Percentiles rank a stretch among this genome's conserved stretches.
Conservation (phyloP, 1,140 invertebrate species). For the Pygmarrhopalites habei region DNA sequence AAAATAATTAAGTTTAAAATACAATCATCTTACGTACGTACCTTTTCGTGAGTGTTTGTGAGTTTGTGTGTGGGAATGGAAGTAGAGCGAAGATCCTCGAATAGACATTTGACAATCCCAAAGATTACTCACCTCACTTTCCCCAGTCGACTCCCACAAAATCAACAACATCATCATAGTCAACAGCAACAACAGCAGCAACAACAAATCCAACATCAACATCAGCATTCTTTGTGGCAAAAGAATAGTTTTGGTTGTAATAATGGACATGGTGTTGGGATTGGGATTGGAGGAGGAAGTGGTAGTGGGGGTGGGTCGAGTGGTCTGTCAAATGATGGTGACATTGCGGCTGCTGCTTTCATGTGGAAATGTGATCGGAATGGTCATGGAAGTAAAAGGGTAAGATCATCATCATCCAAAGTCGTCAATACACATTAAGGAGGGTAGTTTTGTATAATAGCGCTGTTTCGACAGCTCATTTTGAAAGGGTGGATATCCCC, state of each 20-base stretch:
- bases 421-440: not conserved
- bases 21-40: too few relatives aligned
- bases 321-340: not conserved
- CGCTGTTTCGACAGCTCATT: too few relatives aligned
- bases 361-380: slow-evolving; percentile 33
- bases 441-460: too few relatives aligned
- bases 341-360: slow-evolving; percentile 26
- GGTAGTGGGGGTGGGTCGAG: not conserved
- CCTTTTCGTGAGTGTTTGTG: too few relatives aligned
- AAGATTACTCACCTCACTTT: slow-evolving; percentile 1
- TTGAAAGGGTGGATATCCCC: too few relatives aligned
- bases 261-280: not conserved
- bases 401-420: too few relatives aligned
- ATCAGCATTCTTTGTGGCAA: not conserved
- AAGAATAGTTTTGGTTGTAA: not conserved
- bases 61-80: too few relatives aligned
- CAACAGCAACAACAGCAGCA: slow-evolving; percentile 6
- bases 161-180: slow-evolving; percentile 6
- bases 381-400: slow-evolving; percentile 30
- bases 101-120: slow-evolving; percentile 18
- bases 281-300: too few relatives aligned
- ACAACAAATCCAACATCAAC: slow-evolving; percentile 4
- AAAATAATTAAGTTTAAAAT: too few relatives aligned
- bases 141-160: slow-evolving; percentile 8
- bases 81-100: slow-evolving; percentile 1